Base-by-base conservation (phyloP, 2,888 invertebrate species). In the Poecilobothrus nobilitatus region DNA sequence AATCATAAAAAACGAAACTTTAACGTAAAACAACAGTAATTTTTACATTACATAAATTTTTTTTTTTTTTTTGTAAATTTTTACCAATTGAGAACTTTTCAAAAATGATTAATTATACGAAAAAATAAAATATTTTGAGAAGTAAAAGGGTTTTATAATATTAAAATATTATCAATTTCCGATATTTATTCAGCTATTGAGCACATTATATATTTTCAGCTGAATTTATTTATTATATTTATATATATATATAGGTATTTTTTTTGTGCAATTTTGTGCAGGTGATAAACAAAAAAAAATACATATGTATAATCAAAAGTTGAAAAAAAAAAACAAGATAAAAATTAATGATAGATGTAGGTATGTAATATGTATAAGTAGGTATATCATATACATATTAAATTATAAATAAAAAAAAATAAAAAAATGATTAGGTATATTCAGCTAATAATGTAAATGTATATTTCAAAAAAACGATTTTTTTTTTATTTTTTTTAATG, bases 1-100 rank as follows among this genome's bases (percentile, higher is more conserved):
- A 27, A 27, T 27, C 5, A 27, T 5, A 27, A 27, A 27, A 27
- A 27, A 27, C 5, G 27, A 27, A 27, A 27, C 2, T 27, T 4
- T 27, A 27, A 27, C 27, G 27, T 2, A 27, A 27, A 27, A 27
- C 27, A 27, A 27, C 27, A 27, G 37, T 37, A 10, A 10, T 37
- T 8, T 53, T 53, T 53, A 53, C 53, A 53, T 53, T 53, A 53
- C 53, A 53, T n/a, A 53, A 53, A 15, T 18, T 12, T 18, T 37
- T 7, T 7, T 37, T 10, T 37, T 37, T 37, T 37, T 37, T 37
- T 12, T 27, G 27, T 27, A 27, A 5, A 12, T 53, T 6, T 15
- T 53, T 53, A 53, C 53, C 53, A 53, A 53, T 53, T 53, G 53
- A 53, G 53, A 53, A 53, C 53, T 53, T 53, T 53, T 53, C 53